phyloP scores from a whole-genome alignment of 1,140 invertebrate species.

The Drosophila lini region DNA sequence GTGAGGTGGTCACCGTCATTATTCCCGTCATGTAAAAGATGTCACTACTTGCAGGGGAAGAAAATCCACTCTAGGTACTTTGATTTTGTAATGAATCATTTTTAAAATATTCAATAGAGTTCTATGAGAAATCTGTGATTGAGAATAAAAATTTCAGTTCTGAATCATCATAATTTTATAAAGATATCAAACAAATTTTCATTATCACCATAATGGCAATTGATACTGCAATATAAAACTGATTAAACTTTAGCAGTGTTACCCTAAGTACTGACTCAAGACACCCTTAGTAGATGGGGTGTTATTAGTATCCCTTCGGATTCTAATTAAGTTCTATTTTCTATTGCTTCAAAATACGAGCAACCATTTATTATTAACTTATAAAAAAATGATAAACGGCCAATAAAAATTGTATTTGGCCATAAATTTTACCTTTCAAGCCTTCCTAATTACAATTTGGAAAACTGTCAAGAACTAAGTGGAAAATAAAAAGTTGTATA shows the following conservation, averaged over 20 bases:
- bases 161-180: neutral
- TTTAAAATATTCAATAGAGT: neutral
- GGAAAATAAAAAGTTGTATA: neutral
- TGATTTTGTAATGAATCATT: neutral
- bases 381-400: neutral
- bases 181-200: neutral
- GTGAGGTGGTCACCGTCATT: neutral
- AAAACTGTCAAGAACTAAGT: neutral
- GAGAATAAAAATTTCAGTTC: neutral
- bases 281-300: neutral
- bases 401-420: neutral
- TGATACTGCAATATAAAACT: neutral
- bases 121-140: neutral
- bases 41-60: neutral
- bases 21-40: slow-evolving; percentile 11
- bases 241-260: neutral
- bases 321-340: too few relatives aligned
- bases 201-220: neutral
- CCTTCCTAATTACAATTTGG: neutral
- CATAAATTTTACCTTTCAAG: neutral
- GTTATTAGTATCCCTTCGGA: neutral
- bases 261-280: neutral
- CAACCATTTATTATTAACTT: neutral
- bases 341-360: neutral
- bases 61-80: neutral